Percentiles rank a stretch among this genome's conserved stretches.
Conservation (phyloP, 2,888 invertebrate species). For the Caenorhabditis auriculariae region DNA sequence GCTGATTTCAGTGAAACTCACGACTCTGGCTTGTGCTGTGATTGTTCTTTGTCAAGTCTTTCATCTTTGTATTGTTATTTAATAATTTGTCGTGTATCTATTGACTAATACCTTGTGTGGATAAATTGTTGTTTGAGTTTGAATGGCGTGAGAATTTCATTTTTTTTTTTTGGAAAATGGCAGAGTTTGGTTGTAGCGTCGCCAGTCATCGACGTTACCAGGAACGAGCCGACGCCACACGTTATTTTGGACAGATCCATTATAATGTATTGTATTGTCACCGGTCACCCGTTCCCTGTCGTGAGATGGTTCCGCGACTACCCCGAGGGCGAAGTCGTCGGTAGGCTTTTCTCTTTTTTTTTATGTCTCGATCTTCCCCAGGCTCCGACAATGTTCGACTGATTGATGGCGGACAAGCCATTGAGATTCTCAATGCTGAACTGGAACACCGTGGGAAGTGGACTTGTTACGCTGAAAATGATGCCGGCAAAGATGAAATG, state of each 20-base stretch:
- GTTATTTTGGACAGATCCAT: constrained; percentile 58
- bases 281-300: constrained; percentile 58
- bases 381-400: constrained; percentile 33
- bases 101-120: not conserved
- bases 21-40: constrained; percentile 28
- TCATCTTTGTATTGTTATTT: not conserved
- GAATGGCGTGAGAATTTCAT: constrained; percentile 5
- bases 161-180: not conserved
- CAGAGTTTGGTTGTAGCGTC: constrained; percentile 62
- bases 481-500: constrained; percentile 63
- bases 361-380: constrained; percentile 10
- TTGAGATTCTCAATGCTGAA: constrained; percentile 21
- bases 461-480: constrained; percentile 66
- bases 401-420: constrained; percentile 51
- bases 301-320: constrained; percentile 59
- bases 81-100: not conserved
- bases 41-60: not conserved
- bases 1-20: too few relatives aligned
- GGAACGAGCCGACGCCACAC: constrained; percentile 61
- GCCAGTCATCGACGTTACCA: constrained; percentile 64
- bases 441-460: constrained; percentile 64
- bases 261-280: constrained; percentile 57
- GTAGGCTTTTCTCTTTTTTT: too few relatives aligned
- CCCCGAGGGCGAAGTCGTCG: not conserved
- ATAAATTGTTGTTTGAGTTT: constrained; percentile 3